These are phyloP conservation scores for Gisinianus flammeolus DNA, from an alignment of 2,888 invertebrate species.

Conservation along the genomic window DNA sequence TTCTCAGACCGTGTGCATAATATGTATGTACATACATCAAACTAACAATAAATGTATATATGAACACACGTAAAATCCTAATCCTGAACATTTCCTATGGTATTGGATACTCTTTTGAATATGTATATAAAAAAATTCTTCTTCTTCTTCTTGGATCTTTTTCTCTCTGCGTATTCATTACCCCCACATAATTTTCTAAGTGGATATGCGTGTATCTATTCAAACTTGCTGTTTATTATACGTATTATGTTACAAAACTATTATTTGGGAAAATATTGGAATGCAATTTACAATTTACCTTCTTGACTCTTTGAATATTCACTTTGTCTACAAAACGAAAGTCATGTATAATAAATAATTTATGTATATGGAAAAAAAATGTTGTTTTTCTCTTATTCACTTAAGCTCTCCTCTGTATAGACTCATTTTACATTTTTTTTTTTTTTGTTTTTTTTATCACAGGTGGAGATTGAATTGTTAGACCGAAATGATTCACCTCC, in stretches of 20 bases:
- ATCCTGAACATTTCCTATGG: background rate
- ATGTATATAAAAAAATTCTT: conserved; percentile 29
- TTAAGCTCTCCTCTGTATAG: background rate
- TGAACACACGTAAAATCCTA: background rate
- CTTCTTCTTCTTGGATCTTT: conserved; percentile 33
- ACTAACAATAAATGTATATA: too few species aligned
- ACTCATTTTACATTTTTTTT: background rate
- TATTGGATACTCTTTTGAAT: background rate
- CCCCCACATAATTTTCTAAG: conserved; percentile 34
- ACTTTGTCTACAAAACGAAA: conserved; percentile 34
- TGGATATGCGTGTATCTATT: conserved; percentile 34
- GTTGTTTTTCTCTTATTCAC: background rate
- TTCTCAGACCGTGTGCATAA: background rate
- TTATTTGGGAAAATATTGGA: conserved; percentile 35
- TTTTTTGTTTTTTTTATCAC: conserved; percentile 4
- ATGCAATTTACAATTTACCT: conserved; percentile 18
- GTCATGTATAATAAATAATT: conserved; percentile 26
- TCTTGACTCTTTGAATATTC: conserved; percentile 5
- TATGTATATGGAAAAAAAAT: background rate
- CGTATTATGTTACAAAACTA: conserved; percentile 32
- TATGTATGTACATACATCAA: background rate
- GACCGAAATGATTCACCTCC: conserved; percentile 97
- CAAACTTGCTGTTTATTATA: conserved; percentile 34
- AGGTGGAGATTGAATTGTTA: conserved; percentile 62
- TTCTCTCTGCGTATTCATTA: conserved; percentile 15